Base-by-base conservation (phyloP, 2,797 vertebrate species). In the Chiroxiphia lanceolata region DNA sequence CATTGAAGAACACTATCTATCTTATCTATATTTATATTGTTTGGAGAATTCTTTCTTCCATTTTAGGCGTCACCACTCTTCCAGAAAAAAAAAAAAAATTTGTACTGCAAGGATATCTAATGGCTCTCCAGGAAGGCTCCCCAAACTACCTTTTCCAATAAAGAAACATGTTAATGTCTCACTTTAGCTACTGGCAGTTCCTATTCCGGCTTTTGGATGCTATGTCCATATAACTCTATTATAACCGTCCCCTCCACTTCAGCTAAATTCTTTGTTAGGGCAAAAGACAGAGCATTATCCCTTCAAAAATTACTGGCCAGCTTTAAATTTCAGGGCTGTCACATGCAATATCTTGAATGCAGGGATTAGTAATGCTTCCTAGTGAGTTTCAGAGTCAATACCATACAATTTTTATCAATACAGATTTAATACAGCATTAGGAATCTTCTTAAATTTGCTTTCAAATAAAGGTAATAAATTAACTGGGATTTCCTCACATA, bases 291-390 rank as follows among this genome's bases (percentile, higher is more conserved):
- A 63, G 31, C 40, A 87, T 91, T 89, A 83, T 60, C 50, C 33
- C 75, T 89, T 87, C 54, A 74, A 78, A 95, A 93, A 83, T 76
- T 80, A 87, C 69, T 88, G 47, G 25, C 89, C 69, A 75, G 84
- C 53, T 95, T 92, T 87, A 85, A 61, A 93, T 93, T 85, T 94
- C 84, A 93, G 53, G 82, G 72, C 76, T 96, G 87, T 79, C 87
- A 81, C 16, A 78, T 31, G 45, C 53, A 78, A 31, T 75, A 61
- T 51, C 61, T 80, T 78, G 54, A 90, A 83, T 33, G 6, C 6
- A 61, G 26, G 34, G 25, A 90, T 91, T 85, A 93, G 68, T 40
- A 79, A 74, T 34, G 27, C 38, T 83, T 87, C 44, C 45, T 50
- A 59, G 45, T 36, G 45, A 91, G n/a, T 77, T 95, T 91, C 71